Conservation (phyloP, 2,113 vertebrate species). For the Nycticorax nycticorax region DNA sequence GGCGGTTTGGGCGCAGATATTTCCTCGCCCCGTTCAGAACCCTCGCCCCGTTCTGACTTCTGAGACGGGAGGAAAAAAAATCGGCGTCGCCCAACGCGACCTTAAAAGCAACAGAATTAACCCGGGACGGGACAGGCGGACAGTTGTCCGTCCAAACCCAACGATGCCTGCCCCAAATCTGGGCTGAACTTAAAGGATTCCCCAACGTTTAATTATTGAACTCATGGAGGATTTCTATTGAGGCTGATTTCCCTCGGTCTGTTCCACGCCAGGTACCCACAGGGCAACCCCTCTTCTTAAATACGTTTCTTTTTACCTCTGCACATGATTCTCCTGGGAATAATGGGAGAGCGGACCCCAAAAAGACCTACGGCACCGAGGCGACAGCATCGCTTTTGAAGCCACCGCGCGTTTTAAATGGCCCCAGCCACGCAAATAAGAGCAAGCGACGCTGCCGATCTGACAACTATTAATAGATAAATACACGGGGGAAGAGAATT, state of each 20-base stretch:
- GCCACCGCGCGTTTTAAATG: accelerated
- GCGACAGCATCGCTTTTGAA: accelerated
- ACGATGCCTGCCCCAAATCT: accelerated
- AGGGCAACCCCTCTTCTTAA: neutral
- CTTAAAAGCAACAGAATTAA: neutral
- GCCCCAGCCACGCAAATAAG: neutral
- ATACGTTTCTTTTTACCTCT: neutral
- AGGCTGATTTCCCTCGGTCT: neutral
- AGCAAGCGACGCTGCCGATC: accelerated
- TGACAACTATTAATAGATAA: neutral
- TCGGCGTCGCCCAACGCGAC: neutral
- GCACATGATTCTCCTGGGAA: neutral
- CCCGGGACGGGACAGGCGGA: accelerated
- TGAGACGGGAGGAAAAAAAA: neutral
- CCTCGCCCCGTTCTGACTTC: neutral
- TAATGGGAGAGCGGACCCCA: neutral
- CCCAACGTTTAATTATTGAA: neutral
- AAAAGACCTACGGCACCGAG: accelerated
- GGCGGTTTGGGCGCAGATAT: accelerated
- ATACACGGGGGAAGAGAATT: neutral
- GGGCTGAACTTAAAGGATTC: neutral
- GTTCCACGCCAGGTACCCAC: no score
- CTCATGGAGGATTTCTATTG: neutral
- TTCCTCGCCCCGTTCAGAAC: neutral
- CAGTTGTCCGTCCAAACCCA: neutral